Conservation (phyloP, 2,797 vertebrate genomes). For the Columba guinea region DNA sequence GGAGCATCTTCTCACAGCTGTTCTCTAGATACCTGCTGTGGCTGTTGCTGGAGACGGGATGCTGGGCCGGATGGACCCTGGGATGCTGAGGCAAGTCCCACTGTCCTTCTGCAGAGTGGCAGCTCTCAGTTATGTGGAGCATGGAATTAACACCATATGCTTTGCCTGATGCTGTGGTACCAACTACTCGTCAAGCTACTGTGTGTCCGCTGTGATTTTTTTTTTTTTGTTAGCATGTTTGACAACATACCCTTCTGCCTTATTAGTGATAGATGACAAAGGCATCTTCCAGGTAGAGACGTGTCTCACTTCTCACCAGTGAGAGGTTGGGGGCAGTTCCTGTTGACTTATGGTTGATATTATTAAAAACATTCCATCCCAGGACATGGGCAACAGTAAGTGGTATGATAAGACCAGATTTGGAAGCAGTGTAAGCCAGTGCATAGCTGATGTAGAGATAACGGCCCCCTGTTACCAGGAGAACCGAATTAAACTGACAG, state of each 20-base stretch:
- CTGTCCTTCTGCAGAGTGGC: background rate
- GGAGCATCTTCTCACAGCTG: background rate
- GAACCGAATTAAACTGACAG: background rate
- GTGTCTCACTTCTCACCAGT: background rate
- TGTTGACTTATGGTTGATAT: background rate
- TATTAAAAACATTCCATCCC: background rate
- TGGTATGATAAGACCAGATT: background rate
- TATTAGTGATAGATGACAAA: background rate
- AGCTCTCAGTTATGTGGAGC: background rate
- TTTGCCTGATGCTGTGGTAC: background rate
- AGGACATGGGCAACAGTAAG: background rate
- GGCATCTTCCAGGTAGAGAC: background rate
- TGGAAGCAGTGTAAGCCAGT: background rate
- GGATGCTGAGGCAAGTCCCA: background rate
- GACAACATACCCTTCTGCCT: background rate
- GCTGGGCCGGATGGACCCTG: background rate
- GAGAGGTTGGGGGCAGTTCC: background rate
- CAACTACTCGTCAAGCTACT: background rate
- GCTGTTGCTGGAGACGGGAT: background rate
- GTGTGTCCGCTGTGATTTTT: background rate
- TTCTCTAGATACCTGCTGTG: background rate
- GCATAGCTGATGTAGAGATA: background rate
- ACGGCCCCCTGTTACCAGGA: background rate
- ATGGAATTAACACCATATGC: background rate
- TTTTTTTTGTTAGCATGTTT: background rate